phyloP scores from a whole-genome alignment of 64 coral and sea anemone species.

The Stichodactyla mertensii region DNA sequence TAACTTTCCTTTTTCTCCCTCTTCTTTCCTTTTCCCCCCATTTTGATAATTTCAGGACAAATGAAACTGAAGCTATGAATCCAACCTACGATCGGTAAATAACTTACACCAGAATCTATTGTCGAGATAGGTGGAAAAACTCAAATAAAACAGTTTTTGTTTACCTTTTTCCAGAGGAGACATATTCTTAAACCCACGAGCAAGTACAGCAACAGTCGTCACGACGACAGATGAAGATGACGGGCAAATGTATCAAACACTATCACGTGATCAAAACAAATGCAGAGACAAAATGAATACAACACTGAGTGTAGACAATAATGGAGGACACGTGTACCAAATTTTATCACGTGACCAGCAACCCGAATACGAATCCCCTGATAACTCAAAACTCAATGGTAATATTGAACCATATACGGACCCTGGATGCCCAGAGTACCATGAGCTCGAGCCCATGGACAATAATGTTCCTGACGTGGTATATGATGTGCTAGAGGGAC shows the following conservation, averaged over 20 bases:
- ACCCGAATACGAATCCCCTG: not conserved
- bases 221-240: too few relatives aligned
- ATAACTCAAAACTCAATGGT: not conserved
- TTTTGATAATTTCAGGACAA: too few relatives aligned
- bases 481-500: not conserved
- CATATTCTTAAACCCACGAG: not conserved
- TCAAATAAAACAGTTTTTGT: not conserved
- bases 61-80: not conserved
- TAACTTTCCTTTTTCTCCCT: too few relatives aligned
- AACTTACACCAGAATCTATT: not conserved
- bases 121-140: too few relatives aligned
- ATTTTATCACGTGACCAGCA: not conserved
- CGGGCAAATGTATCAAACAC: too few relatives aligned
- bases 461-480: not conserved
- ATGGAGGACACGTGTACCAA: not conserved
- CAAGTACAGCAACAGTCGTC: not conserved
- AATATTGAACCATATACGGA: not conserved
- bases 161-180: not conserved
- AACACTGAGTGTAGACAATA: not conserved
- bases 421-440: not conserved
- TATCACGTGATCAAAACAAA: too few relatives aligned
- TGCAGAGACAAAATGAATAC: too few relatives aligned
- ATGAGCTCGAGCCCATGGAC: not conserved
- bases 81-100: not conserved
- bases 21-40: too few relatives aligned